Evolutionary conservation across 2,797 vertebrate species (phyloP).

Genomic region (Argyrosomus regius): DNA sequence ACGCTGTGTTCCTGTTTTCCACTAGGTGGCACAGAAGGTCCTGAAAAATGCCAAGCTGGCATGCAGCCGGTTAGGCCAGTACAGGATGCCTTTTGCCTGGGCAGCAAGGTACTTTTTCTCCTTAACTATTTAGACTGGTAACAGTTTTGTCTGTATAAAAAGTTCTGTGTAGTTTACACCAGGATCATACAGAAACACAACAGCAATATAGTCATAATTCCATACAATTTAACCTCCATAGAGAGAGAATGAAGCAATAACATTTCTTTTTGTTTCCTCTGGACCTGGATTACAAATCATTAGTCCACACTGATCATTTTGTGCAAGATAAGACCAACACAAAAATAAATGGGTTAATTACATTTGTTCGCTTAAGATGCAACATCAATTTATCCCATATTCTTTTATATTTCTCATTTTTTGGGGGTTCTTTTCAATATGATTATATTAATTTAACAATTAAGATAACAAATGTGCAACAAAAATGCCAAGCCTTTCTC

Average conservation of each 20-base stretch:
- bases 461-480: not conserved
- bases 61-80: slow-evolving; percentile 95
- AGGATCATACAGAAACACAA: not conserved
- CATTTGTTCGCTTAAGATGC: not conserved
- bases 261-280: not conserved
- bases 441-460: not conserved
- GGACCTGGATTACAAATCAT: not conserved
- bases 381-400: not conserved
- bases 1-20: slow-evolving; percentile 46
- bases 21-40: slow-evolving; percentile 96
- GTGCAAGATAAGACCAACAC: not conserved
- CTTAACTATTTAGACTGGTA: too few species aligned
- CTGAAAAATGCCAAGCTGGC: slow-evolving; percentile 97
- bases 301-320: not conserved
- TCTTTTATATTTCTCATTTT: not conserved
- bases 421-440: not conserved
- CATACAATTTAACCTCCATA: not conserved
- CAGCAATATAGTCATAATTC: too few species aligned
- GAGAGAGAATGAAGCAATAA: not conserved
- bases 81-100: slow-evolving; percentile 99
- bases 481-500: not conserved
- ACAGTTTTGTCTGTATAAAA: not conserved
- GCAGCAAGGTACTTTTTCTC: slow-evolving; percentile 90
- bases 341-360: not conserved
- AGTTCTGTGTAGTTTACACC: not conserved